Percentiles rank a stretch among this genome's conserved stretches.
Conservation (phyloP, 1,140 invertebrate species). For the Adelges cooleyi region DNA sequence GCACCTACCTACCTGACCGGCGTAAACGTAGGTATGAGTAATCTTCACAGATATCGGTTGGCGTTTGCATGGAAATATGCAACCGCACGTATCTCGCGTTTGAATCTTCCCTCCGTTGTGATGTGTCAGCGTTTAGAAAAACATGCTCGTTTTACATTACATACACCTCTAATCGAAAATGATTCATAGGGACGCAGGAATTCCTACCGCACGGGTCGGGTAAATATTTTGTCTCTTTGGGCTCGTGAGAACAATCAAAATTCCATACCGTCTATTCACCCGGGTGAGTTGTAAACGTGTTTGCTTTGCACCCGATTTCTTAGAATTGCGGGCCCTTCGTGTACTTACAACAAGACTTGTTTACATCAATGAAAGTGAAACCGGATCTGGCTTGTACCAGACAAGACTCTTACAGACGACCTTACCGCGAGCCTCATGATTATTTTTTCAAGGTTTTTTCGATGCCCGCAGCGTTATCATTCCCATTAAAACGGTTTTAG, state of each 20-base stretch:
- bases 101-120: too few relatives aligned
- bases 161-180: too few relatives aligned
- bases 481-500: conserved; percentile 4
- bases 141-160: too few relatives aligned
- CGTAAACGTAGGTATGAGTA: too few relatives aligned
- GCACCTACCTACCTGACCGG: too few relatives aligned
- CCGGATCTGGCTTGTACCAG: conserved; percentile 1
- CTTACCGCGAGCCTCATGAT: conserved; percentile 19
- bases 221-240: not conserved
- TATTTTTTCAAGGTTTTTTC: conserved; percentile 22
- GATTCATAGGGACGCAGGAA: too few relatives aligned
- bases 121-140: too few relatives aligned
- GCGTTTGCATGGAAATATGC: too few relatives aligned
- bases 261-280: conserved; percentile 19
- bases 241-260: conserved; percentile 10
- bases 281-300: conserved; percentile 15
- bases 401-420: conserved; percentile 24
- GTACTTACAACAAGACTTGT: conserved; percentile 16
- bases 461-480: not conserved
- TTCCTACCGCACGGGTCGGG: not conserved
- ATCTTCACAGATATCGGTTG: too few relatives aligned
- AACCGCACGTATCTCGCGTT: too few relatives aligned
- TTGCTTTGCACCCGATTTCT: conserved; percentile 24
- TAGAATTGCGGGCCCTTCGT: conserved; percentile 18
- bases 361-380: conserved; percentile 29